A percentile compares a stretch with the other conserved stretches of the same genome.
phyloP scores from a whole-genome alignment of 2,888 invertebrate genomes.

The Melangyna quadrimaculata region DNA sequence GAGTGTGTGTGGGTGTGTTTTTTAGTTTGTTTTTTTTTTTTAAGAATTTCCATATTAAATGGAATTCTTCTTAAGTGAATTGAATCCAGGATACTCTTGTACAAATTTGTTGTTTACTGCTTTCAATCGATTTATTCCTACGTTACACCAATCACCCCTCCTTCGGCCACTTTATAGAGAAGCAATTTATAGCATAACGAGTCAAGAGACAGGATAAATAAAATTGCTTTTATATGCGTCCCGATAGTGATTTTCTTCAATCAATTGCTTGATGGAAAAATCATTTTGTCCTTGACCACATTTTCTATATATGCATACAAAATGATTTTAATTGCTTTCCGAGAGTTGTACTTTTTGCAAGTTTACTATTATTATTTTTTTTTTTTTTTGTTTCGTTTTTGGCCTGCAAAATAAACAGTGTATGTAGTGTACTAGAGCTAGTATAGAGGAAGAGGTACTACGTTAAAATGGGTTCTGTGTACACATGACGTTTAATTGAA shows the following conservation, averaged over 20 bases:
- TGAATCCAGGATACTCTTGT: not conserved
- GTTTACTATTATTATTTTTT: slow-evolving; percentile 38
- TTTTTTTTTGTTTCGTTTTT: slow-evolving; percentile 40
- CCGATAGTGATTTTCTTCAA: slow-evolving; percentile 53
- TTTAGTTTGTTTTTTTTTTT: not conserved
- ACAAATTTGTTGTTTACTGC: slow-evolving; percentile 14
- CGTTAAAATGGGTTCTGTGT: slow-evolving; percentile 13
- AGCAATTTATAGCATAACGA: not conserved
- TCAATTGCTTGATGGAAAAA: slow-evolving; percentile 66
- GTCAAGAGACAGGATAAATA: slow-evolving; percentile 15
- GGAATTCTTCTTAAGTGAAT: slow-evolving; percentile 35
- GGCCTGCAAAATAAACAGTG: slow-evolving; percentile 16
- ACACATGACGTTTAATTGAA: slow-evolving; percentile 45
- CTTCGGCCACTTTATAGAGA: not conserved
- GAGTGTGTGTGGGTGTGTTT: not conserved
- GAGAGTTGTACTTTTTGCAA: slow-evolving; percentile 21
- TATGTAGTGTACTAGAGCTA: too few relatives aligned
- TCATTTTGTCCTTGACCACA: slow-evolving; percentile 61
- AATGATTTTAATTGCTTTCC: slow-evolving; percentile 53
- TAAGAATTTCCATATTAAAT: slow-evolving; percentile 32
- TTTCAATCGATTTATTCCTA: slow-evolving; percentile 19
- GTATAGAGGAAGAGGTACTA: too few relatives aligned
- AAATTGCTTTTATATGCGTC: slow-evolving; percentile 34
- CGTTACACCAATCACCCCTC: not conserved
- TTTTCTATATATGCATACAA: slow-evolving; percentile 41